Conservation (phyloP, 2,113 vertebrate species). For the Pseudopodoces humilis region DNA sequence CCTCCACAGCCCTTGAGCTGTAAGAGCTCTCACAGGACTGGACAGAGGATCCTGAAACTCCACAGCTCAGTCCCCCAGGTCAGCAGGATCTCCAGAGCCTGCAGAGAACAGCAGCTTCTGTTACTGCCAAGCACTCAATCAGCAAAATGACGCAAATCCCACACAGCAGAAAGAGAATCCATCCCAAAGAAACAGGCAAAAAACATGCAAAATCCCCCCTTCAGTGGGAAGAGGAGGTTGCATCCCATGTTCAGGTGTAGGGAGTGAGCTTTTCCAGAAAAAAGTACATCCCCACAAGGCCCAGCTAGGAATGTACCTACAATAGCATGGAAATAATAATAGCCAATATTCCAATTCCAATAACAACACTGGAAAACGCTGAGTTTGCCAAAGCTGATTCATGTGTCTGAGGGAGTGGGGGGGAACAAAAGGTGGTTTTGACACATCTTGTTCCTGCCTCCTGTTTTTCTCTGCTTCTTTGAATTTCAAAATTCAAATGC, state of each 20-base stretch:
- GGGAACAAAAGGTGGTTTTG: not conserved
- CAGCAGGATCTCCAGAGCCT: not conserved
- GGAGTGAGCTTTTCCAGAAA: not conserved
- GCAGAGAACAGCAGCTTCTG: not conserved
- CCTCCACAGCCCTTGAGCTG: not conserved
- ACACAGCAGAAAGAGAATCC: not conserved
- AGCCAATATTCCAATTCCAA: not conserved
- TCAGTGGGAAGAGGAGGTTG: not conserved
- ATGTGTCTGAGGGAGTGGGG: not conserved
- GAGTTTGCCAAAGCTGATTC: conserved; percentile 23
- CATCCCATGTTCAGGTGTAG: fast-evolving
- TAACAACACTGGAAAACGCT: not conserved
- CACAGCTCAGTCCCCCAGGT: fast-evolving
- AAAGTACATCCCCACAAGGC: not conserved
- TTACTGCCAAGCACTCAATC: not conserved
- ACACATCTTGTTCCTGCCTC: conserved; percentile 1
- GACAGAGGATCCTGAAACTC: not conserved
- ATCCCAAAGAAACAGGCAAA: not conserved
- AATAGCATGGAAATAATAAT: not conserved
- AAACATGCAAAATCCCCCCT: not conserved
- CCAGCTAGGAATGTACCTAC: not conserved
- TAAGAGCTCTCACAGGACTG: not conserved
- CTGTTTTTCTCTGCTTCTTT: conserved; percentile 22
- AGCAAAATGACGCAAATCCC: not conserved
- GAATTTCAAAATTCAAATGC: conserved; percentile 28